A percentile compares a stretch with the other conserved stretches of the same genome.
Conservation (phyloP, 2,888 invertebrate species). For the Netelia fuscicornis region DNA sequence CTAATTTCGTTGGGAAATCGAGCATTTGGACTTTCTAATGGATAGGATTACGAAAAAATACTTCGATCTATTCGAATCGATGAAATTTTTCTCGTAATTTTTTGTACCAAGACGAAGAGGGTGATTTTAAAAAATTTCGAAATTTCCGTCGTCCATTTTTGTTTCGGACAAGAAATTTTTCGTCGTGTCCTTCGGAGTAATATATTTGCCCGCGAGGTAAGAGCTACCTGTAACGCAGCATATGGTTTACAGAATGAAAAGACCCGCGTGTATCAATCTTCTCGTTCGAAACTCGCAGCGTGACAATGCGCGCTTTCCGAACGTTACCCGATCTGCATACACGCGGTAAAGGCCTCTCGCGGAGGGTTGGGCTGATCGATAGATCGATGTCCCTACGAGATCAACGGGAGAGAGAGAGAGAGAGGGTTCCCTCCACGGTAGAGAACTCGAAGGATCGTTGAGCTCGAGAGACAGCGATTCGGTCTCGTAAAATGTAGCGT, state of each 20-base stretch:
- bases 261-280: slow-evolving; percentile 58
- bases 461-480: slow-evolving; percentile 60
- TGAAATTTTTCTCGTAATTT: neutral
- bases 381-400: slow-evolving; percentile 63
- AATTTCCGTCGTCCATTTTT: no score
- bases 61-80: neutral
- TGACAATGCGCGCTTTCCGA: slow-evolving; percentile 60
- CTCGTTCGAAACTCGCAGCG: slow-evolving; percentile 49
- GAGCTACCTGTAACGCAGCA: slow-evolving; percentile 14
- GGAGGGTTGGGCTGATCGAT: slow-evolving; percentile 62
- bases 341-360: slow-evolving; percentile 31
- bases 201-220: neutral
- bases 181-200: neutral
- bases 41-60: neutral
- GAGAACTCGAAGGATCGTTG: slow-evolving; percentile 56
- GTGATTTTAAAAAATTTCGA: no score
- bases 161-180: neutral
- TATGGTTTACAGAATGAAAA: slow-evolving; percentile 47
- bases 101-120: no score
- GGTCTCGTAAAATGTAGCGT: slow-evolving; percentile 64
- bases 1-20: slow-evolving; percentile 18
- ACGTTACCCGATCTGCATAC: slow-evolving; percentile 66
- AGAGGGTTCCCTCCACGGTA: slow-evolving; percentile 36
- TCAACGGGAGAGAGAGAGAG: slow-evolving; percentile 1
- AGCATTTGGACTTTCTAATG: slow-evolving; percentile 16